Base-by-base conservation (phyloP, 2,113 vertebrate species). In the Oceanites oceanicus region DNA sequence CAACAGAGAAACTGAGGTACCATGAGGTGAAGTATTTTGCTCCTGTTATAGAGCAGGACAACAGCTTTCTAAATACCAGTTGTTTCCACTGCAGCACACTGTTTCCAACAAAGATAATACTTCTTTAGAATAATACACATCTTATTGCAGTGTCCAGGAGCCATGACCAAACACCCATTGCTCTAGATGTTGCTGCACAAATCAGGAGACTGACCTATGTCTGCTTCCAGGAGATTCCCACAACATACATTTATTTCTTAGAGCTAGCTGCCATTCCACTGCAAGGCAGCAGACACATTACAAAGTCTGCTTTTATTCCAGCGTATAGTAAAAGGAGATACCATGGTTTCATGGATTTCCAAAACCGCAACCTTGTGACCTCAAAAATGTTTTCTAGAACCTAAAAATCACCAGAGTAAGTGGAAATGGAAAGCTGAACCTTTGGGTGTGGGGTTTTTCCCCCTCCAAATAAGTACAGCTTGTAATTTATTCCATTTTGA, bases 261-360 rank as follows among this genome's bases (percentile, higher is more conserved):
- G 40, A 62, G 47, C 21, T 47, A 52, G 67, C 63, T 45, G 34
- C 80, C 55, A 71, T 87, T 81, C 49, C 40, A 80, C 75, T 78
- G 80, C 77, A 78, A 91, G 76, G 61, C 21, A 65, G 32, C 27
- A 58, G 47, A 17, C 32, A 36, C 7, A 16, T 25, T 34, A 78
- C 49, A 56, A 67, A 42, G 7, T 27, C 63, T 88, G 78, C 23
- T 88, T 76, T 71, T 80, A 66, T 68, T 90, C 61, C 38, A 93
- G 38, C 12, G 22, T 7, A 20, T 5, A 87, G 23, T 55, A 90
- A 79, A 49, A 70, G n/a, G 13, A 94, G 11, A 45, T 67, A 44
- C 17, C 61, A 21, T 6, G 3, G 5, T 61, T 94, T 96, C 49
- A 88, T 74, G n/a, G 45, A 89, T 96, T 95, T 95, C 21, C 15